These are phyloP conservation scores for Exaiptasia diaphana DNA, from an alignment of 64 coral and sea anemone genomes.

Conservation along the genomic window DNA sequence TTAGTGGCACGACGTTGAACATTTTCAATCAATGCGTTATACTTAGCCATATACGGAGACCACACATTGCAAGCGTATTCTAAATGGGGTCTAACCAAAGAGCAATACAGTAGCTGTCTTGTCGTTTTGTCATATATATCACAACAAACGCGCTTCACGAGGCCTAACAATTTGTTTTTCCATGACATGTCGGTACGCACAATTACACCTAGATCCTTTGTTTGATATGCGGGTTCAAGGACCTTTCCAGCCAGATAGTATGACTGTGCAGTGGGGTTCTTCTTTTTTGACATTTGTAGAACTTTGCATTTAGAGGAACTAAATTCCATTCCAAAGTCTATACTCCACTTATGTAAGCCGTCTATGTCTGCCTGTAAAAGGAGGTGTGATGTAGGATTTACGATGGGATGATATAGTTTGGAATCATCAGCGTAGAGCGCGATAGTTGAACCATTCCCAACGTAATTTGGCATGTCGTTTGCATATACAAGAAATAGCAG, in stretches of 20 bases:
- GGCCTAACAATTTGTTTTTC: neutral
- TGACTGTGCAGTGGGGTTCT: neutral
- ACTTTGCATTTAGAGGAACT: neutral
- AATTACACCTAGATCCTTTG: neutral
- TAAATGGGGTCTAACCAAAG: neutral
- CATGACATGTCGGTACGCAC: neutral
- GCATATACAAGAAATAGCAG: neutral
- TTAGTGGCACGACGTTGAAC: neutral
- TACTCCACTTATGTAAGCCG: constrained; percentile 7
- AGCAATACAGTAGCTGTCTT: neutral
- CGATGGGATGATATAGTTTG: neutral
- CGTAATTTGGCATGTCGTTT: neutral
- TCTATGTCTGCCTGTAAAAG: neutral
- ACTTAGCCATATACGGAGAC: neutral
- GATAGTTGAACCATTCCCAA: neutral
- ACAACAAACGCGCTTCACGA: constrained; percentile 3
- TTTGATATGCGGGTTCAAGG: neutral
- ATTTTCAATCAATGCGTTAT: neutral
- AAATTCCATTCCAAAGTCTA: constrained; percentile 1
- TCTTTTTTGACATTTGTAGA: neutral
- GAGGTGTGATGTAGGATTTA: neutral
- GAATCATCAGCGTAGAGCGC: constrained; percentile 3
- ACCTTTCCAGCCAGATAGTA: neutral
- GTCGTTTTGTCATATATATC: neutral
- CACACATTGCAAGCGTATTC: neutral